Base-by-base conservation (phyloP, 1,140 invertebrate species). In the Drosophila baimaii region DNA sequence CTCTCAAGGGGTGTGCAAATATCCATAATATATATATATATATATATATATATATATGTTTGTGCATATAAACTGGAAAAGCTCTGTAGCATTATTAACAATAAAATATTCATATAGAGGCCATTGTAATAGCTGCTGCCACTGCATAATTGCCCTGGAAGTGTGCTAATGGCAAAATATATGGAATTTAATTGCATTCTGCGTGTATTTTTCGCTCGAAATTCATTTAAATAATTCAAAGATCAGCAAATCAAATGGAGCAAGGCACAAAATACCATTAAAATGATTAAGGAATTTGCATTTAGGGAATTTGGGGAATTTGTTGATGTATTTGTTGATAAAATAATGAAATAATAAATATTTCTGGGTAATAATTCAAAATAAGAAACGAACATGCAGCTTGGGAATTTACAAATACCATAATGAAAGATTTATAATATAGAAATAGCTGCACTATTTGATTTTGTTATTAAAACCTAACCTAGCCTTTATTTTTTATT, bases 51-150 rank as follows among this genome's bases (percentile, higher is more conserved):
- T n/a, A n/a, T n/a, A n/a, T n/a, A n/a, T 15, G 7, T 41, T 17
- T 13, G 23, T 13, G 31, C 15, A 19, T 33, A 52, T 52, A 4
- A 10, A 19, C 29, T 63, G 41, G 15, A 58, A 51, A 51, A 19
- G 43, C 29, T 27, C 27, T 54, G 1, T 33, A n/a, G 25, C 66
- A 41, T 27, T 33, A 76, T 56, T 63, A 70, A 56, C 49, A 39
- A 76, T 65, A 65, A 76, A 75, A 64, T 56, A 49, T 56, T 69
- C 33, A 71, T 59, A 44, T 65, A 31, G 29, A 21, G 33, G 19
- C 35, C 62, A 63, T 25, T 52, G 17, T 21, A 8, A n/a, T 29
- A 51, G 47, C 31, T 21, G 49, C 49, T 52, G 10, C 3, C 27
- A 13, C 17, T 33, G 39, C 39, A 70, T 44, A 68, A 66, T 55